A percentile compares a stretch with the other conserved stretches of the same genome.
These are phyloP conservation scores for Girardia tigrina DNA, from an alignment of 2,888 invertebrate genomes.

Conservation along the genomic window DNA sequence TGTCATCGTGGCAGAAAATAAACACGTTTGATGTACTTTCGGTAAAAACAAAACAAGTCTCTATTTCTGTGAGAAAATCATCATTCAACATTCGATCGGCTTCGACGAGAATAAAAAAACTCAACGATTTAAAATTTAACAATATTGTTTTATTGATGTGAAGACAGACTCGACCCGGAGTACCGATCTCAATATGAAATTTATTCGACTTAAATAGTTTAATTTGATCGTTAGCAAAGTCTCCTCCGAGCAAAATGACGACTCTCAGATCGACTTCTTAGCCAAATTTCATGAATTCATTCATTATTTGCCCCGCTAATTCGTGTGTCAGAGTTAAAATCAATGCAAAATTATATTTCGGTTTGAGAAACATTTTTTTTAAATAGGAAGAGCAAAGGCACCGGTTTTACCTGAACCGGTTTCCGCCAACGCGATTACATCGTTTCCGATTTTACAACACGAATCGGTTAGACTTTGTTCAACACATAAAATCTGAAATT, in stretches of 20 bases:
- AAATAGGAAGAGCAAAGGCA: not conserved
- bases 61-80: constrained; percentile 91
- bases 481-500: too few relatives aligned
- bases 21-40: constrained; percentile 71
- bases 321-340: constrained; percentile 93
- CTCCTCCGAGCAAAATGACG: constrained; percentile 69
- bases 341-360: constrained; percentile 54
- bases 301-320: constrained; percentile 89
- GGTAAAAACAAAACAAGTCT: constrained; percentile 57
- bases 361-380: not conserved
- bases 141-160: constrained; percentile 59
- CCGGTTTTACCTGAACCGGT: not conserved
- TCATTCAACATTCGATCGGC: constrained; percentile 94
- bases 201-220: constrained; percentile 71
- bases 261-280: constrained; percentile 20
- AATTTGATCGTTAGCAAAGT: constrained; percentile 91
- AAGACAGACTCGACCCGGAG: constrained; percentile 80
- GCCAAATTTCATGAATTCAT: constrained; percentile 31
- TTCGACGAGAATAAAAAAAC: constrained; percentile 61
- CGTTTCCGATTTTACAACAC: too few relatives aligned
- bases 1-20: constrained; percentile 98
- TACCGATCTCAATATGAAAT: constrained; percentile 85
- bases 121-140: constrained; percentile 63
- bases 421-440: not conserved
- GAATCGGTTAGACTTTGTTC: too few relatives aligned